Conservation (phyloP, 2,113 vertebrate species). For the Thinocorus orbignyianus region DNA sequence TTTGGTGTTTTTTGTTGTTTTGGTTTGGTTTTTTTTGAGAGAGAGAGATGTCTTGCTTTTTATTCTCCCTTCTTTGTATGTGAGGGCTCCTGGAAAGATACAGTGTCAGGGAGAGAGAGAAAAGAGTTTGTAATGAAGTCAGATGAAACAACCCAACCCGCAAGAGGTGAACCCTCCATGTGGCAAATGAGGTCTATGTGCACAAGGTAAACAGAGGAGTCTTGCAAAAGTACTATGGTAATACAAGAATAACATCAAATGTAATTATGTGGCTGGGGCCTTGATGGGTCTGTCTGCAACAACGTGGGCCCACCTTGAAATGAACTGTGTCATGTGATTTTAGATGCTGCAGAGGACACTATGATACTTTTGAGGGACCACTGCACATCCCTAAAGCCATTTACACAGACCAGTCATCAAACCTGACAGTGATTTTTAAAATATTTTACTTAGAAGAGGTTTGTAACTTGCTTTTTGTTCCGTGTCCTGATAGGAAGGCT, state of each 20-base stretch:
- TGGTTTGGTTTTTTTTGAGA: not conserved
- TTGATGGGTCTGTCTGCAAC: not conserved
- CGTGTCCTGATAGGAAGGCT: not conserved
- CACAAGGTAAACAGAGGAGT: not conserved
- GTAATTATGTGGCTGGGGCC: not conserved
- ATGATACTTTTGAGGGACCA: not conserved
- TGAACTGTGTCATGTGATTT: not conserved
- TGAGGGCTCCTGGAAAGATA: not conserved
- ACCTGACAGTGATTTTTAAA: not conserved
- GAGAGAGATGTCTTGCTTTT: not conserved
- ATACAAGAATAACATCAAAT: not conserved
- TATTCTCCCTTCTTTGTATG: not conserved
- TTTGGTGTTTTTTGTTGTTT: too few species aligned
- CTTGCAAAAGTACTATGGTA: not conserved
- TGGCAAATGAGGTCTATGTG: not conserved
- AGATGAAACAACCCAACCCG: not conserved
- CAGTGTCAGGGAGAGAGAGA: not conserved
- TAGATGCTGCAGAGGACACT: not conserved
- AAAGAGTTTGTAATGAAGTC: not conserved
- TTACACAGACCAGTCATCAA: not conserved
- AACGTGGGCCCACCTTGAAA: not conserved
- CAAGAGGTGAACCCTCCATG: not conserved
- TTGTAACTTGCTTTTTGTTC: not conserved
- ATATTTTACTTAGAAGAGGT: not conserved
- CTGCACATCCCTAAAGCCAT: not conserved